Percentiles rank a stretch among this genome's conserved stretches.
Conservation (phyloP, 2,888 invertebrate species). For the Pachliopta kotzebuea region DNA sequence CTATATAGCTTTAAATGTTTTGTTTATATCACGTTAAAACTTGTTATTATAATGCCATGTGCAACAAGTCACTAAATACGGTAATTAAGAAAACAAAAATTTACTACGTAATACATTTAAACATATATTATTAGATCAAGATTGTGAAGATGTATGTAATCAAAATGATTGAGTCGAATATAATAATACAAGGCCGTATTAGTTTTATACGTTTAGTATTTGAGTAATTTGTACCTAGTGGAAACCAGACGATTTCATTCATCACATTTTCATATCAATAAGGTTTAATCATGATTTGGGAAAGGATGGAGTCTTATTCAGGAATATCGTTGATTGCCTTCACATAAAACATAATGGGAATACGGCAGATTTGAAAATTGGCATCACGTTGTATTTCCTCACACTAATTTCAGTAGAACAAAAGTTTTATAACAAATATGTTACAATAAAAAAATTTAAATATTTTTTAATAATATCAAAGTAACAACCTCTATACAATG, state of each 20-base stretch:
- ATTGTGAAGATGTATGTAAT: no score
- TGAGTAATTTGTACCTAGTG: not conserved
- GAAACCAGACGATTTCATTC: constrained; percentile 27
- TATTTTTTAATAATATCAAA: no score
- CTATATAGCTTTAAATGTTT: not conserved
- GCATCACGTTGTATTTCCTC: not conserved
- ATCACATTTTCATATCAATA: constrained; percentile 49
- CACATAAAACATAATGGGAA: constrained; percentile 14
- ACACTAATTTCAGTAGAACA: no score
- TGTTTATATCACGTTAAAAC: not conserved
- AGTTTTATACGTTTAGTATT: not conserved
- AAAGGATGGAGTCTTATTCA: constrained; percentile 42
- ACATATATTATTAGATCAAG: no score
- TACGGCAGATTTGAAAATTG: constrained; percentile 2
- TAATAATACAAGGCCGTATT: no score
- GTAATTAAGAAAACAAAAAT: not conserved
- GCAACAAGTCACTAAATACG: not conserved
- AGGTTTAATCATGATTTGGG: constrained; percentile 44
- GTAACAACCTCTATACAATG: no score
- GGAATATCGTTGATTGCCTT: constrained; percentile 37
- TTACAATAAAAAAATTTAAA: no score
- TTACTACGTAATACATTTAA: no score
- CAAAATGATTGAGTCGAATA: no score
- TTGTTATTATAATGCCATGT: not conserved
- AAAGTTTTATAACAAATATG: no score